Conservation (phyloP, 2,888 invertebrate genomes). For the Hirtodrosophila trivittata region DNA sequence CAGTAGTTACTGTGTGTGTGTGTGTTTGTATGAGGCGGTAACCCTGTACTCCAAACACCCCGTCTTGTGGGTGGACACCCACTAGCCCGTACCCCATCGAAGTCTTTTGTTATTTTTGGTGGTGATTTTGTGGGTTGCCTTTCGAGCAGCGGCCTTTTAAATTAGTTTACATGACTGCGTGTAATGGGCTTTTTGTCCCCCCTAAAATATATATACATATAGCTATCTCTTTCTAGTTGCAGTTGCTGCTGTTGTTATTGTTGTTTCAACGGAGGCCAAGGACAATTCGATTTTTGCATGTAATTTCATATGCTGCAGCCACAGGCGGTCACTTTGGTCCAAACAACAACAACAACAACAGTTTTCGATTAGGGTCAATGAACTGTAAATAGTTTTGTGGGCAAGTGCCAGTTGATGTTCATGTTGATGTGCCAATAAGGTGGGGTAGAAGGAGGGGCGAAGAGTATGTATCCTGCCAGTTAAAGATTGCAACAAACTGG, state of each 20-base stretch:
- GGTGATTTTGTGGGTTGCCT: constrained; percentile 72
- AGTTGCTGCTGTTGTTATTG: constrained; percentile 24
- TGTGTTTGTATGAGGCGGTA: not conserved
- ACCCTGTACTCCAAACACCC: constrained; percentile 8
- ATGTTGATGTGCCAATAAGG: constrained; percentile 11
- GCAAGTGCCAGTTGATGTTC: constrained; percentile 30
- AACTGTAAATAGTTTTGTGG: constrained; percentile 64
- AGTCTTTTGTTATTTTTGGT: constrained; percentile 63
- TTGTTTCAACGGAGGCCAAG: constrained; percentile 12
- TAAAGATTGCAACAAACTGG: too few species aligned
- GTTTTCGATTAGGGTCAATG: constrained; percentile 44
- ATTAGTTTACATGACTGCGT: constrained; percentile 77
- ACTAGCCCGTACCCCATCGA: constrained; percentile 2
- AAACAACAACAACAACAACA: constrained; percentile 3
- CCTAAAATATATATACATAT: not conserved
- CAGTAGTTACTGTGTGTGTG: constrained; percentile 33
- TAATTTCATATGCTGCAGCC: constrained; percentile 70
- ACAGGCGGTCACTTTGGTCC: constrained; percentile 52
- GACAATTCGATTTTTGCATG: constrained; percentile 40
- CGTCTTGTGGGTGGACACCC: not conserved
- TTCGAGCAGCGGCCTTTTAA: constrained; percentile 67
- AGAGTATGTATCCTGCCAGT: too few species aligned
- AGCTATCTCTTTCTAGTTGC: not conserved
- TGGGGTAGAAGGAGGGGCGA: too few species aligned
- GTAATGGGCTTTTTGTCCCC: constrained; percentile 63